phyloP scores from a whole-genome alignment of 2,888 invertebrate species.

The Lycocerus yunnanus region DNA sequence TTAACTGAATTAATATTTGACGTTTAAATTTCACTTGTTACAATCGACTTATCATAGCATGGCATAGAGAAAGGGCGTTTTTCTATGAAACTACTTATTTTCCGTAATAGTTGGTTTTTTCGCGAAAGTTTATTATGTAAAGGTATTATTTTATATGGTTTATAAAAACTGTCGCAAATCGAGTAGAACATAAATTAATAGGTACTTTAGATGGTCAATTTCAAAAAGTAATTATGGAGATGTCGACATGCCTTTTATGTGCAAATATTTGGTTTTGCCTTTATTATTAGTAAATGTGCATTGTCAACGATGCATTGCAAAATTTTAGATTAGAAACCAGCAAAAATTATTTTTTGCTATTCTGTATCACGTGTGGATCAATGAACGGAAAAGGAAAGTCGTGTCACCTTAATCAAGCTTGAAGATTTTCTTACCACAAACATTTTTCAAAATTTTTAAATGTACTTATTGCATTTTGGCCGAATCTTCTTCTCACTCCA shows the following conservation, averaged over 20 bases:
- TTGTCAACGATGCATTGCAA: not conserved
- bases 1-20: slow-evolving; percentile 40
- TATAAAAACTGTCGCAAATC: slow-evolving; percentile 20
- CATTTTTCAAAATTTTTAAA: too few species aligned
- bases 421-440: not conserved
- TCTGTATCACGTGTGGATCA: not conserved
- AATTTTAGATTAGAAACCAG: not conserved
- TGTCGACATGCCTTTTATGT: not conserved
- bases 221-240: not conserved
- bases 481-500: too few species aligned
- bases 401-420: not conserved
- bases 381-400: not conserved
- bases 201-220: not conserved
- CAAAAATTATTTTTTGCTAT: not conserved
- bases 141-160: slow-evolving; percentile 45
- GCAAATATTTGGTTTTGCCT: not conserved
- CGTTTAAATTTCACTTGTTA: slow-evolving; percentile 45
- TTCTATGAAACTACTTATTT: slow-evolving; percentile 41
- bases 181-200: slow-evolving; percentile 19
- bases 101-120: slow-evolving; percentile 45
- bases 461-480: too few species aligned
- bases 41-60: slow-evolving; percentile 46
- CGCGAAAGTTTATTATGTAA: slow-evolving; percentile 48
- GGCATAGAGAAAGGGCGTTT: slow-evolving; percentile 47
- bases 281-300: not conserved